A percentile compares a stretch with the other conserved stretches of the same genome.
phyloP scores from a whole-genome alignment of 1,140 invertebrate species.

The Piezodorus guildinii region DNA sequence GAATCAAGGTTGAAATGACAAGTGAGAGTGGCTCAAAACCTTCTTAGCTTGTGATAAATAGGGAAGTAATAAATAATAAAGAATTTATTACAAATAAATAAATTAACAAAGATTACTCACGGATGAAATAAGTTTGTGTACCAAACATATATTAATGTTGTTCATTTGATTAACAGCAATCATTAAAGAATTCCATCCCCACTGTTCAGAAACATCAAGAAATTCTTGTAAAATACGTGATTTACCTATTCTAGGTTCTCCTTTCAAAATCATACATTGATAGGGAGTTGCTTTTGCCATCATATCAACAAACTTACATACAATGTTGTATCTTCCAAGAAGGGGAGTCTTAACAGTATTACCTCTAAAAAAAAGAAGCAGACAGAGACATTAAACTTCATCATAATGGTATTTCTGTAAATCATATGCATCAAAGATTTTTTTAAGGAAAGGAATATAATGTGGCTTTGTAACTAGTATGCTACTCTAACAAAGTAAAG shows the following conservation, averaged over 20 bases:
- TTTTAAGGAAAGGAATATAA: too few species aligned
- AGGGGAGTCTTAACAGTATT: background rate
- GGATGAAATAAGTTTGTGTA: slow-evolving; percentile 33
- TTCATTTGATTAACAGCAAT: slow-evolving; percentile 35
- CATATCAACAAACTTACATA: slow-evolving; percentile 13
- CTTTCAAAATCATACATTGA: slow-evolving; percentile 33
- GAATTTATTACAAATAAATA: background rate
- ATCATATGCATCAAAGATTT: too few species aligned
- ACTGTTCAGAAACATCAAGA: slow-evolving; percentile 29
- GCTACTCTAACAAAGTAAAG: too few species aligned
- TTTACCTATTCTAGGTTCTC: slow-evolving; percentile 44
- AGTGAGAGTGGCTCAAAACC: too few species aligned
- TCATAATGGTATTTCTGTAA: background rate
- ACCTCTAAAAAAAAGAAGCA: background rate
- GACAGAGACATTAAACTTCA: slow-evolving; percentile 24
- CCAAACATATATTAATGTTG: slow-evolving; percentile 28
- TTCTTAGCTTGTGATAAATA: too few species aligned
- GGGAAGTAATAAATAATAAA: too few species aligned
- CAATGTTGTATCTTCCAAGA: slow-evolving; percentile 16
- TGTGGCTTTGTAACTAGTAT: too few species aligned
- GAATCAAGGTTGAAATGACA: too few species aligned
- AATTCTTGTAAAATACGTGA: slow-evolving; percentile 45
- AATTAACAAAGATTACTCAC: slow-evolving; percentile 2
- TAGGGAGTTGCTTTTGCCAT: slow-evolving; percentile 19
- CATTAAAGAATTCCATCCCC: slow-evolving; percentile 31